Base-by-base conservation (phyloP, 2,888 invertebrate species). In the Venustoraphidia nigricollis region DNA sequence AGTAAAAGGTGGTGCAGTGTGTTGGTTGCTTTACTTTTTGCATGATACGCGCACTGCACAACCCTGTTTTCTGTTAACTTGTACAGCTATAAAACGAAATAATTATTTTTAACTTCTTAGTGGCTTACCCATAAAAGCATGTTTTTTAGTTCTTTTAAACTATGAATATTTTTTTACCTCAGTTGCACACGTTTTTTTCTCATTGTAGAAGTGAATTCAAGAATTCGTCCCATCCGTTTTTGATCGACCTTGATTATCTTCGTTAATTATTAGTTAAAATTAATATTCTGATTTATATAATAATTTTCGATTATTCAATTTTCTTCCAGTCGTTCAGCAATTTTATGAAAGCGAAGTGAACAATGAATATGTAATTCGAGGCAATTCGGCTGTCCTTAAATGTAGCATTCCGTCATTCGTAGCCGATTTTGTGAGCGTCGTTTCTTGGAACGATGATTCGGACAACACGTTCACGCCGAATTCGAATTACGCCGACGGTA, bases 331-430 rank as follows among this genome's bases (percentile, higher is more conserved):
- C 70, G 90, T 90, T 60, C 85, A 87, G 63, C 90, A 91, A 66
- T 83, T 81, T 67, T 91, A 90, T 69, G 87, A 89, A 69, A 86
- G 87, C 53, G 90, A 91, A 74, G 90, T 90, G 57, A 47, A 42
- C n/a, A 42, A 42, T 4, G 89, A 89, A 71, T 89, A 90, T 70
- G 89, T 90, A 53, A 91, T 91, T 61, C 79, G 83, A 62, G 89
- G 90, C 53, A 91, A 91, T 65, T 80, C 87, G 44, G 90, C 89
- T 9, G 82, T 90, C 51, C 69, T 91, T 41, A 89, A 89, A 68
- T 91, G 90, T 70, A 85, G 85, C 59, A 89, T 91, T 59, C 91
- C 91, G 38, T 86, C 86, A 53, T 91, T 90, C 67, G 88, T 90
- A 52, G 83, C 88, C 45, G 92, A 93, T 72, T 93, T 91, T 69